Percentiles rank a stretch among this genome's conserved stretches.
phyloP scores from a whole-genome alignment of 2,113 vertebrate genomes.

The Agelaius tricolor region DNA sequence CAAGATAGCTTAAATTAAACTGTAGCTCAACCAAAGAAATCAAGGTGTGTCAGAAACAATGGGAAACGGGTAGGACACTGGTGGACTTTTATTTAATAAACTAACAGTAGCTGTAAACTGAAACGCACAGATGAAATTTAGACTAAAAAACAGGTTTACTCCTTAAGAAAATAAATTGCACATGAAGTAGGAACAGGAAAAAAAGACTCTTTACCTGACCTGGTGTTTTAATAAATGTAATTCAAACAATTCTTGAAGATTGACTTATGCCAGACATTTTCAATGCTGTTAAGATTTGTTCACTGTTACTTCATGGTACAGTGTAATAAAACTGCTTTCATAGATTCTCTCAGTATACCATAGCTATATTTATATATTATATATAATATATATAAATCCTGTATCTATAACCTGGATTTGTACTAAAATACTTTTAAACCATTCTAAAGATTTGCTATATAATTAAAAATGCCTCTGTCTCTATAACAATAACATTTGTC shows the following conservation, averaged over 20 bases:
- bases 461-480: background rate
- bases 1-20: background rate
- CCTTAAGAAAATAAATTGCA: background rate
- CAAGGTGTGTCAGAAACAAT: background rate
- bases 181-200: background rate
- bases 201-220: background rate
- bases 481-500: background rate
- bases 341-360: background rate
- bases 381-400: background rate
- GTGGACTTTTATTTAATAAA: background rate
- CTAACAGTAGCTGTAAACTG: background rate
- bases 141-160: background rate
- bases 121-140: background rate
- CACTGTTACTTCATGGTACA: background rate
- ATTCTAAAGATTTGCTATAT: background rate
- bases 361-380: background rate
- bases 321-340: background rate
- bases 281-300: background rate
- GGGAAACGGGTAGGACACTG: background rate
- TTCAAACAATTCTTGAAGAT: background rate
- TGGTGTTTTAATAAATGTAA: background rate
- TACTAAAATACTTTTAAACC: conserved; percentile 41
- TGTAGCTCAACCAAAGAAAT: conserved; percentile 21
- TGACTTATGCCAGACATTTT: background rate
- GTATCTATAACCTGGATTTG: background rate